phyloP scores from a whole-genome alignment of 2,113 vertebrate genomes.

The Hyperoodon ampullatus region DNA sequence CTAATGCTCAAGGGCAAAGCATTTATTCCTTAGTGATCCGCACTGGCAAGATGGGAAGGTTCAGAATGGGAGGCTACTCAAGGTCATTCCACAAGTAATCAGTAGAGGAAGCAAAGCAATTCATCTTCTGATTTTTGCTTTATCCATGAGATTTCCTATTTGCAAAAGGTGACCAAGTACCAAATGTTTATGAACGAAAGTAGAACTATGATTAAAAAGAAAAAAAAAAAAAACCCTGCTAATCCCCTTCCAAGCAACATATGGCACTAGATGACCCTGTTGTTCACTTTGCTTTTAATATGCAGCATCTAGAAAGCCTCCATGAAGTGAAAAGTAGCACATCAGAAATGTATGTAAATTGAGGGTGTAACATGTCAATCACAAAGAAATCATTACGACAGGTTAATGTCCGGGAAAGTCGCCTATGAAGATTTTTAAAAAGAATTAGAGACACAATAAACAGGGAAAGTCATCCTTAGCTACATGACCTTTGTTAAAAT shows the following conservation, averaged over 20 bases:
- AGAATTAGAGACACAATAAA: constrained; percentile 58
- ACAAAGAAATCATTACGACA: constrained; percentile 61
- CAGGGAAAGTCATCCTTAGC: constrained; percentile 28
- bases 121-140: constrained; percentile 44
- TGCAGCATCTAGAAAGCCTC: constrained; percentile 1
- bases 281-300: constrained; percentile 19
- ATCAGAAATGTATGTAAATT: constrained; percentile 57
- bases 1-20: not conserved
- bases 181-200: constrained; percentile 49
- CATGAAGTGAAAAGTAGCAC: constrained; percentile 35
- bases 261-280: not conserved
- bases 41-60: not conserved
- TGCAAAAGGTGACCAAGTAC: constrained; percentile 47
- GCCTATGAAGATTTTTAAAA: constrained; percentile 43
- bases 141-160: not conserved
- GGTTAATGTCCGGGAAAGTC: constrained; percentile 60
- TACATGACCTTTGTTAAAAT: constrained; percentile 31
- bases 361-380: constrained; percentile 53
- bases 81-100: constrained; percentile 55
- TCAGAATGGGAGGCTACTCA: constrained; percentile 33
- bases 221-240: not conserved
- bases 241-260: not conserved
- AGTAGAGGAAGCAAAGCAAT: constrained; percentile 23
- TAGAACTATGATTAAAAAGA: not conserved
- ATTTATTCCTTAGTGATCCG: constrained; percentile 38